Base-by-base conservation (phyloP, 2,113 vertebrate genomes). In the Lepisosteus oculatus region DNA sequence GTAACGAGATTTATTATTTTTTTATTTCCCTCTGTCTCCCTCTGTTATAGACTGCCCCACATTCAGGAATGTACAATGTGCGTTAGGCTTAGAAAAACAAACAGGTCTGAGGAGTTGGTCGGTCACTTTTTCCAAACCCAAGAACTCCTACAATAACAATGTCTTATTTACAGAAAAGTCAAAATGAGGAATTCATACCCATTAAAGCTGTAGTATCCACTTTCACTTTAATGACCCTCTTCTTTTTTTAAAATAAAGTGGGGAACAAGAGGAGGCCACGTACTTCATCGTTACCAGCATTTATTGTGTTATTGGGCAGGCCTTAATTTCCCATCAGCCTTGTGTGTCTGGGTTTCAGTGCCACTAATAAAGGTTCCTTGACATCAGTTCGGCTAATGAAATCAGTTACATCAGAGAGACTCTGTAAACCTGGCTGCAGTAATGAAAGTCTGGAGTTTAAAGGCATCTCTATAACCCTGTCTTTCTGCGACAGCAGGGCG, bases 1-100 rank as follows among this genome's bases (percentile, higher is more conserved):
- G 77, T 85, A 93, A 91, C 91, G 86, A 90, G 90, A 90, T 89
- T 92, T 92, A 86, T 91, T 88, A 89, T 92, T 80, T 84, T 89
- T 77, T 69, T 47, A 68, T 77, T 69, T 66, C 29, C 17, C 13
- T 42, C 64, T 67, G 3, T 76, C 68, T 51, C 11, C 1, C 13
- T 14, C 65, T 70, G 65, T 72, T 86, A 87, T 85, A 84, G 83
- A 81, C 85, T 80, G 77, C 81, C 77, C 80, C 81, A 76, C 83
- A 83, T 84, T 82, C 77, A 81, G 86, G 78, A 74, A 87, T 86
- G 85, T 80, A 80, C 88, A 85, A 82, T 81, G 85, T 78, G 80
- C 78, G 62, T 89, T 89, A 85, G 85, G 83, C 84, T 83, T 80
- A 81, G 78, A 85, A 92, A 93, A 93, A 90, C 90, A 93, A 93